Percentiles rank a stretch among this genome's conserved stretches.
phyloP scores from a whole-genome alignment of 2,888 invertebrate species.

The Sinopyrophorus schimmeli region DNA sequence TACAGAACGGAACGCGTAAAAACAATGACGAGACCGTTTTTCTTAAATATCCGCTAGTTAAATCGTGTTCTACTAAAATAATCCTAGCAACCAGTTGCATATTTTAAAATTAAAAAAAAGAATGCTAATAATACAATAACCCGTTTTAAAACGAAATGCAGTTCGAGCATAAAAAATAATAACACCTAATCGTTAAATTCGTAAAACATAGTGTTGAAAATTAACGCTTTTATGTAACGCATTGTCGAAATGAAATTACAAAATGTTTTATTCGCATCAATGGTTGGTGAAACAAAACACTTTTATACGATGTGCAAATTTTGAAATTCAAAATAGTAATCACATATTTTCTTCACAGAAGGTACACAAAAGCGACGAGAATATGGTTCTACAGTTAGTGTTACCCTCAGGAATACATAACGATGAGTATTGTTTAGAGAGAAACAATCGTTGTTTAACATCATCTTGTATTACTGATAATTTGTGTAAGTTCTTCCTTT shows the following conservation, averaged over 20 bases:
- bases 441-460: conserved; percentile 32
- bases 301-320: conserved; percentile 23
- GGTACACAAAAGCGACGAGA: conserved; percentile 42
- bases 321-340: conserved; percentile 20
- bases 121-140: too few relatives aligned
- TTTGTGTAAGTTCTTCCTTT: conserved; percentile 33
- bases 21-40: too few relatives aligned
- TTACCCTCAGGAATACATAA: conserved; percentile 42
- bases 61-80: too few relatives aligned
- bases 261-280: conserved; percentile 27
- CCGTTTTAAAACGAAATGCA: too few relatives aligned
- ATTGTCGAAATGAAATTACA: conserved; percentile 7
- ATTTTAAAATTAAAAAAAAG: too few relatives aligned
- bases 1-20: too few relatives aligned
- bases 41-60: too few relatives aligned
- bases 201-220: too few relatives aligned
- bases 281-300: conserved; percentile 28
- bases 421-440: conserved; percentile 25
- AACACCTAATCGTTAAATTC: too few relatives aligned
- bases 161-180: too few relatives aligned
- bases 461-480: conserved; percentile 38
- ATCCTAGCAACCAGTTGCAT: too few relatives aligned
- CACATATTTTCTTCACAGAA: conserved; percentile 31
- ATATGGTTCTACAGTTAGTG: conserved; percentile 53
- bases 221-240: conserved; percentile 4